phyloP scores from a whole-genome alignment of 1,140 invertebrate species.

The Macrobrachium rosenbergii region DNA sequence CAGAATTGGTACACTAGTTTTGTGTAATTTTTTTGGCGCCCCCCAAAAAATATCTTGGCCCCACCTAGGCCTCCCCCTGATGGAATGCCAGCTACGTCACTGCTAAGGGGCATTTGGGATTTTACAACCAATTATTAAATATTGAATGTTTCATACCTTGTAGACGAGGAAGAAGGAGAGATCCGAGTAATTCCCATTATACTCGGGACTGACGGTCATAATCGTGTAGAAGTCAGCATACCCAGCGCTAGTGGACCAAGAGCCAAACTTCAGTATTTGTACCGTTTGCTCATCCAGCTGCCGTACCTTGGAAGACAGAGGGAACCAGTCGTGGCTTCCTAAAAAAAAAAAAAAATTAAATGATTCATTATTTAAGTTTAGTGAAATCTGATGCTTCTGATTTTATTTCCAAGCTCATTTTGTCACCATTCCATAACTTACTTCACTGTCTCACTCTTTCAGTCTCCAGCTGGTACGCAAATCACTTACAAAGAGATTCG shows the following conservation, averaged over 20 bases:
- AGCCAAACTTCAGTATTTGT: conserved; percentile 61
- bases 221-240: conserved; percentile 66
- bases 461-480: neutral
- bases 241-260: conserved; percentile 64
- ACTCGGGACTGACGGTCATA: conserved; percentile 54
- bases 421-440: neutral
- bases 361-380: too few species aligned
- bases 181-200: conserved; percentile 41
- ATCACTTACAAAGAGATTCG: too few species aligned
- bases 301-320: conserved; percentile 58
- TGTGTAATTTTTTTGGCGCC: too few species aligned
- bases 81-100: too few species aligned
- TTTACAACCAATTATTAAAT: neutral
- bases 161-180: conserved; percentile 55
- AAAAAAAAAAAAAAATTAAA: neutral
- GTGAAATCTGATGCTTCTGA: neutral
- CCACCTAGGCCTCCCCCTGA: too few species aligned
- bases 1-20: too few species aligned
- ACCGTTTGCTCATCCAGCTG: conserved; percentile 45
- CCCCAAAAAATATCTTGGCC: too few species aligned
- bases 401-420: neutral
- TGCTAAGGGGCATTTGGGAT: too few species aligned
- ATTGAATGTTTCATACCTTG: conserved; percentile 21
- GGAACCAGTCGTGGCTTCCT: conserved; percentile 66
- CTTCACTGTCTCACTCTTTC: conserved; percentile 4